These are phyloP conservation scores for Betta splendens DNA, from an alignment of 2,797 vertebrate species.

Conservation along the genomic window DNA sequence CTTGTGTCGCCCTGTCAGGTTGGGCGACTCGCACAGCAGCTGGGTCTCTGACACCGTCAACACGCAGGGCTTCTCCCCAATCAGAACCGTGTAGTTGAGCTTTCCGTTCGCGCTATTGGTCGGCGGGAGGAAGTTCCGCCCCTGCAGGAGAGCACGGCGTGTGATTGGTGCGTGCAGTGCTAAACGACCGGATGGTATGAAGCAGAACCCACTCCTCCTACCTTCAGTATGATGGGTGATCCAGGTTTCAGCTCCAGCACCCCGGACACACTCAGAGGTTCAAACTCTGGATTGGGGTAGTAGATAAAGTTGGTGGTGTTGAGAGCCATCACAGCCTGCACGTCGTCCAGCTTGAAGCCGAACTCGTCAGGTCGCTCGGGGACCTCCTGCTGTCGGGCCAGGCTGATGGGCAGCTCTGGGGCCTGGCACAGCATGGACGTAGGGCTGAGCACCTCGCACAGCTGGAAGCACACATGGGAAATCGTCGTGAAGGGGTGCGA, in stretches of 20 bases:
- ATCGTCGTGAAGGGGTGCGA: constrained; percentile 1
- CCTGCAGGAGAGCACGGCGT: constrained; percentile 74
- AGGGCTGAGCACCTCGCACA: constrained; percentile 90
- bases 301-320: constrained; percentile 96
- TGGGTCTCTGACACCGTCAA: constrained; percentile 96
- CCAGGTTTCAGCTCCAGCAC: constrained; percentile 96
- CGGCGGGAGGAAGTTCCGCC: constrained; percentile 92
- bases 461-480: constrained; percentile 64
- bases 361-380: constrained; percentile 93
- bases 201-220: constrained; percentile 62
- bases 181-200: neutral
- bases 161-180: neutral
- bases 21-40: constrained; percentile 95
- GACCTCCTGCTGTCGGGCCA: constrained; percentile 83
- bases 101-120: constrained; percentile 92
- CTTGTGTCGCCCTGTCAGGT: constrained; percentile 94
- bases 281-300: constrained; percentile 95
- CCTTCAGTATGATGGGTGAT: constrained; percentile 97
- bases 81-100: constrained; percentile 94
- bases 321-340: constrained; percentile 90
- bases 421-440: constrained; percentile 95
- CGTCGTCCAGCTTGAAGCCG: constrained; percentile 95
- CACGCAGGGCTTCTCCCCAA: constrained; percentile 92
- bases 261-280: constrained; percentile 88
- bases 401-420: constrained; percentile 86